Conservation (phyloP, 2,113 vertebrate genomes). For the Oreotragus oreotragus region DNA sequence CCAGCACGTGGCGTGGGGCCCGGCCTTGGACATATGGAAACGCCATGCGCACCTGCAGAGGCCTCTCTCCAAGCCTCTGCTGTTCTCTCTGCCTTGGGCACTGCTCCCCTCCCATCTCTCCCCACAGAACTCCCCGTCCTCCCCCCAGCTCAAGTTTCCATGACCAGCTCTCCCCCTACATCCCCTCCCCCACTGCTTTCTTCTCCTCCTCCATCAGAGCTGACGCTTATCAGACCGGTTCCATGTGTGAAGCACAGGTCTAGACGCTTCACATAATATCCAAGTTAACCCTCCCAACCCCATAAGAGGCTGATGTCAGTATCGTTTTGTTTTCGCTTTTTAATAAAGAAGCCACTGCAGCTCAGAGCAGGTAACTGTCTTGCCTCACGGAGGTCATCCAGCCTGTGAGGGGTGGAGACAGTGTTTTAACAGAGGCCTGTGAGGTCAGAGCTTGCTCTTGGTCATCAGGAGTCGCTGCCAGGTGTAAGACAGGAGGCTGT, state of each 20-base stretch:
- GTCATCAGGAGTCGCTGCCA: accelerated
- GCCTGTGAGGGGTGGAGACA: not conserved
- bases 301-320: accelerated
- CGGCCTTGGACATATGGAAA: accelerated
- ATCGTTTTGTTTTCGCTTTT: not conserved
- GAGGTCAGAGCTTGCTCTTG: not conserved
- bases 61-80: not conserved
- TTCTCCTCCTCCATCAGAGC: not conserved
- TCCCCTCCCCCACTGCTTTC: too few relatives aligned
- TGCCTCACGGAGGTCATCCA: not conserved
- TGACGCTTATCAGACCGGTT: not conserved
- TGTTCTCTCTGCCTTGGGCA: not conserved
- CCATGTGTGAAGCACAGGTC: not conserved
- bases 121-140: accelerated
- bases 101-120: not conserved
- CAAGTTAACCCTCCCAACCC: not conserved
- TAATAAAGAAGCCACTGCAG: not conserved
- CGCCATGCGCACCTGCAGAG: not conserved
- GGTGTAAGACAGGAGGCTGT: accelerated
- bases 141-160: not conserved
- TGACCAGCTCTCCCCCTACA: accelerated
- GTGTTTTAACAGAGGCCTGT: not conserved
- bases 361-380: not conserved
- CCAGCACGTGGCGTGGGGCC: accelerated
- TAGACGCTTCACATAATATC: not conserved